Evolutionary conservation across 2,797 vertebrate species (phyloP).

Genomic region (Ispidina picta): DNA sequence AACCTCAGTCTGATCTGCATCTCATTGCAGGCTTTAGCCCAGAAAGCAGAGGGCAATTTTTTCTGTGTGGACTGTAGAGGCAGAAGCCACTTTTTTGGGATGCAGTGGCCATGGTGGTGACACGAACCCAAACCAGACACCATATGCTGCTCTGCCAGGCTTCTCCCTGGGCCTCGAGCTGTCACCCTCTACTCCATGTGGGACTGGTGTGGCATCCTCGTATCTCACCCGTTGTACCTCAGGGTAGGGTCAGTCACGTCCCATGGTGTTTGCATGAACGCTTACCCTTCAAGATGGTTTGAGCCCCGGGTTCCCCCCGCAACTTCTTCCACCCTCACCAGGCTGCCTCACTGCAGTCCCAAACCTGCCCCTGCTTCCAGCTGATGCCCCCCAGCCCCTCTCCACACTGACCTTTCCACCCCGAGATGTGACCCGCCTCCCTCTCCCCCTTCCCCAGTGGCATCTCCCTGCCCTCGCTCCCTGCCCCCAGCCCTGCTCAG

Average conservation of each 20-base stretch:
- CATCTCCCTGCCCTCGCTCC: neutral
- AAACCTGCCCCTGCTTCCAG: neutral
- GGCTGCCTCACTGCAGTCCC: neutral
- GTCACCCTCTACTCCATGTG: rapidly evolving
- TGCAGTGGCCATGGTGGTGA: rapidly evolving
- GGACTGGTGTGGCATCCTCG: rapidly evolving
- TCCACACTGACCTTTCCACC: rapidly evolving
- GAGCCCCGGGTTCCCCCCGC: rapidly evolving
- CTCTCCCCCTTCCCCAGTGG: neutral
- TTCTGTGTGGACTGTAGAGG: neutral
- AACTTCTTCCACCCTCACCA: neutral
- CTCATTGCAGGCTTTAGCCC: neutral
- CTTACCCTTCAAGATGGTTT: rapidly evolving
- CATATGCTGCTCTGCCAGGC: rapidly evolving
- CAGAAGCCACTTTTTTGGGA: neutral
- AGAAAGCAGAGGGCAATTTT: neutral
- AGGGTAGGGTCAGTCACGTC: neutral
- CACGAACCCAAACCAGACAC: rapidly evolving
- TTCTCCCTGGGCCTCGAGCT: neutral
- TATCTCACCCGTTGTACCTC: neutral
- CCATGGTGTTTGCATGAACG: neutral
- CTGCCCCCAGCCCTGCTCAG: neutral
- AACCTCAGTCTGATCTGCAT: neutral
- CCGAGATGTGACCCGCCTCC: neutral
- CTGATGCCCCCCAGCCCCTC: neutral